Conservation (phyloP, 2,797 vertebrate genomes). For the Capromys pilorides region DNA sequence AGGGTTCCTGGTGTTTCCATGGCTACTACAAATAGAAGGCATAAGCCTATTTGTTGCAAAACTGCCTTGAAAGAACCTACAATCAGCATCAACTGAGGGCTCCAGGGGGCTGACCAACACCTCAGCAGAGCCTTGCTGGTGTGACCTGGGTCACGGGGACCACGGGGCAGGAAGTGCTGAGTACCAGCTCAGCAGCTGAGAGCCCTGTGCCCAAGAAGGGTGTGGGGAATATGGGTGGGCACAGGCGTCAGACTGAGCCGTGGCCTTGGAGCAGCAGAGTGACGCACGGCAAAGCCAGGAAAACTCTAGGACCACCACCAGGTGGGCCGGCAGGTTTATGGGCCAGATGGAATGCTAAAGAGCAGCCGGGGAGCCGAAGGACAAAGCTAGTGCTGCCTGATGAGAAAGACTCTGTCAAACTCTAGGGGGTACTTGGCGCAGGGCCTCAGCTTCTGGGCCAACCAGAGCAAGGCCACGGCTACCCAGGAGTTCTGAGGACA, state of each 20-base stretch:
- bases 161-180: not conserved
- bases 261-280: fast-evolving
- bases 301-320: fast-evolving
- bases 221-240: fast-evolving
- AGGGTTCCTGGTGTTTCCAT: conserved; percentile 88
- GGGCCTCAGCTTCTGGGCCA: not conserved
- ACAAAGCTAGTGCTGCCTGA: fast-evolving
- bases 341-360: not conserved
- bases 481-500: not conserved
- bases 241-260: not conserved
- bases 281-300: not conserved
- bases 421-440: not conserved
- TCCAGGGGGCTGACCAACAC: not conserved
- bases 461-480: fast-evolving
- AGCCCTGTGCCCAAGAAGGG: too few species aligned
- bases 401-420: not conserved
- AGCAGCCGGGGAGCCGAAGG: not conserved
- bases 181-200: not conserved
- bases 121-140: not conserved
- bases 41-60: conserved; percentile 83
- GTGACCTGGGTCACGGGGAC: not conserved
- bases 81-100: not conserved
- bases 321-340: fast-evolving
- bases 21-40: conserved; percentile 85
- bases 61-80: conserved; percentile 76